A percentile compares a stretch with the other conserved stretches of the same genome.
Conservation (phyloP, 2,797 vertebrate species). For the Coluber constrictor region DNA sequence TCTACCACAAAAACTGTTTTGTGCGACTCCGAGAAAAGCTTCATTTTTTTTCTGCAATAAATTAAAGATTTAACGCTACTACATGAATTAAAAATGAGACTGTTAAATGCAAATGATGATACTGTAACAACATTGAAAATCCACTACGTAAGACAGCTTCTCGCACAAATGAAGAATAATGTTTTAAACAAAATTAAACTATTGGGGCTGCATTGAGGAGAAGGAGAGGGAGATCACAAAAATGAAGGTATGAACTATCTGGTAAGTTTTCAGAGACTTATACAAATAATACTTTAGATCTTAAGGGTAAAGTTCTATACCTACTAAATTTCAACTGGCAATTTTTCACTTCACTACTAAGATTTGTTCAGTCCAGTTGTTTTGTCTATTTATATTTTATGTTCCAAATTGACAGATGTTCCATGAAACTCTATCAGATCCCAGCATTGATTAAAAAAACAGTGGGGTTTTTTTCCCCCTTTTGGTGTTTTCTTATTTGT, state of each 20-base stretch:
- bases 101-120: rapidly evolving
- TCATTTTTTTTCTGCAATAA: constrained; percentile 77
- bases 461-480: not conserved
- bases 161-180: not conserved
- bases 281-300: not conserved
- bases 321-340: not conserved
- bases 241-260: not conserved
- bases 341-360: not conserved
- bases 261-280: not conserved
- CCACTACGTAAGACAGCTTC: not conserved
- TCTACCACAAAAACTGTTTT: constrained; percentile 98
- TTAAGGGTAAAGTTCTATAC: not conserved
- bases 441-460: not conserved
- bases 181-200: not conserved
- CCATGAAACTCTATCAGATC: not conserved
- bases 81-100: not conserved
- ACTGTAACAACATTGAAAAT: not conserved
- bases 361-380: not conserved
- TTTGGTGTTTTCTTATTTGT: not conserved
- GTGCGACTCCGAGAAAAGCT: constrained; percentile 92
- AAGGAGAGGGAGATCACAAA: not conserved
- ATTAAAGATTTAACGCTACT: not conserved
- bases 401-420: not conserved
- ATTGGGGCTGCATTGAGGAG: not conserved
- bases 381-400: not conserved